Conservation (phyloP, 2,113 vertebrate species). For the Heterochromis multidens region DNA sequence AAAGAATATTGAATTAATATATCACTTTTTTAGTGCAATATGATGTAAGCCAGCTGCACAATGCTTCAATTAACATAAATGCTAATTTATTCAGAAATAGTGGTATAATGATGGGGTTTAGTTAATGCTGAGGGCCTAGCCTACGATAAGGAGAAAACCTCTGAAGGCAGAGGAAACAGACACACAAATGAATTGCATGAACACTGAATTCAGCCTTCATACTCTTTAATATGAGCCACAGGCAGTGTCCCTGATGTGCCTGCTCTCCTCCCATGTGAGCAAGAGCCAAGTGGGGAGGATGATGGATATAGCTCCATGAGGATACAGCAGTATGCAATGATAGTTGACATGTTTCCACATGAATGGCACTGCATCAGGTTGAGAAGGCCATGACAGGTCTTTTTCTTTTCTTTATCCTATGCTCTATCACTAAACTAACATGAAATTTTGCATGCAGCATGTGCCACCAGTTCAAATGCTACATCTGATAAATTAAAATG, state of each 20-base stretch:
- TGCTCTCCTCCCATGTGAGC: slow-evolving; percentile 49
- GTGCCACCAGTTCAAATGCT: background rate
- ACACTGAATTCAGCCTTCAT: slow-evolving; percentile 41
- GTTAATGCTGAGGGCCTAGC: background rate
- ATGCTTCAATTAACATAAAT: slow-evolving; percentile 34
- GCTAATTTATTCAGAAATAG: slow-evolving; percentile 45
- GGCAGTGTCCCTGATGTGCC: slow-evolving; percentile 63
- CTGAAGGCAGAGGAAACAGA: slow-evolving; percentile 42
- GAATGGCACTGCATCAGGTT: slow-evolving; percentile 28
- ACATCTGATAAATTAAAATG: slow-evolving; percentile 18
- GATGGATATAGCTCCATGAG: slow-evolving; percentile 59
- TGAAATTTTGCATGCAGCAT: background rate
- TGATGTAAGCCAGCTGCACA: slow-evolving; percentile 1
- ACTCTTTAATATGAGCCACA: slow-evolving; percentile 57
- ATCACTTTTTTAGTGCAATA: background rate
- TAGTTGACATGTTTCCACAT: slow-evolving; percentile 61
- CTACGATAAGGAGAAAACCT: slow-evolving; percentile 20
- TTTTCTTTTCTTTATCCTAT: background rate
- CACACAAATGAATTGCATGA: slow-evolving; percentile 49
- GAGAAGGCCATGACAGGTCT: slow-evolving; percentile 15
- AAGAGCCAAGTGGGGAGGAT: slow-evolving; percentile 57
- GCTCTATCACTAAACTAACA: background rate
- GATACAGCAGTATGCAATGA: slow-evolving; percentile 36
- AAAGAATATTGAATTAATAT: background rate
- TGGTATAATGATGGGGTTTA: slow-evolving; percentile 30